phyloP scores from a whole-genome alignment of 2,113 vertebrate species.

The Poeciliopsis turrubarensis region DNA sequence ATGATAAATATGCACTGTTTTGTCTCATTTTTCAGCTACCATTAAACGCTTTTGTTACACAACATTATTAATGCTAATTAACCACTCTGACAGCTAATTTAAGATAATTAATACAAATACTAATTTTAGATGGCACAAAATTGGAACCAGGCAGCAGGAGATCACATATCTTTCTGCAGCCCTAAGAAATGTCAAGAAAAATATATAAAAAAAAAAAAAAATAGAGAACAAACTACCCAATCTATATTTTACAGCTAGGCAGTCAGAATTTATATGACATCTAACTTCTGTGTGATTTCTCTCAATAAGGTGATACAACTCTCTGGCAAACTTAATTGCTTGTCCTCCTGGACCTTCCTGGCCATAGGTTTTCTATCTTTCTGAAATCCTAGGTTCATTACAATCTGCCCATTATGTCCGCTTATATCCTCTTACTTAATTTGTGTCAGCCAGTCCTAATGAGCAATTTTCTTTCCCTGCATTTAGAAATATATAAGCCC shows the following conservation, averaged over 20 bases:
- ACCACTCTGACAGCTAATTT: slow-evolving; percentile 80
- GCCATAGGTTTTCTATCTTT: slow-evolving; percentile 25
- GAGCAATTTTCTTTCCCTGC: slow-evolving; percentile 58
- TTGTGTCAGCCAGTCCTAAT: slow-evolving; percentile 55
- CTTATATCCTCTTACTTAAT: slow-evolving; percentile 62
- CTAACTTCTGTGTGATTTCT: slow-evolving; percentile 45
- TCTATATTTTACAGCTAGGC: slow-evolving; percentile 56
- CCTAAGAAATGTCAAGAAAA: slow-evolving; percentile 15
- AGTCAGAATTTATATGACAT: slow-evolving; percentile 58
- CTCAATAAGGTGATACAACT: slow-evolving; percentile 30
- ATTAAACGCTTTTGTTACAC: slow-evolving; percentile 66
- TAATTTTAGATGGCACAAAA: slow-evolving; percentile 79
- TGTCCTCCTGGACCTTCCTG: slow-evolving; percentile 5
- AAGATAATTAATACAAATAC: slow-evolving; percentile 82
- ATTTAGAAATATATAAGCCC: slow-evolving; percentile 58
- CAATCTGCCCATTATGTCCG: slow-evolving; percentile 52
- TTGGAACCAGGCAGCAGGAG: slow-evolving; percentile 42
- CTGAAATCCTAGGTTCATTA: slow-evolving; percentile 47
- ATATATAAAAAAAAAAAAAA: too few species aligned
- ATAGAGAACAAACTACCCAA: slow-evolving; percentile 47
- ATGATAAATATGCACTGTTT: slow-evolving; percentile 64
- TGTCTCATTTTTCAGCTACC: slow-evolving; percentile 76
- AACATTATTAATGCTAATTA: slow-evolving; percentile 83
- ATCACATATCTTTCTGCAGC: slow-evolving; percentile 25
- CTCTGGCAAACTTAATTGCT: slow-evolving; percentile 16